These are phyloP conservation scores for Pseudoips prasinana DNA, from an alignment of 2,888 invertebrate genomes.

Conservation along the genomic window DNA sequence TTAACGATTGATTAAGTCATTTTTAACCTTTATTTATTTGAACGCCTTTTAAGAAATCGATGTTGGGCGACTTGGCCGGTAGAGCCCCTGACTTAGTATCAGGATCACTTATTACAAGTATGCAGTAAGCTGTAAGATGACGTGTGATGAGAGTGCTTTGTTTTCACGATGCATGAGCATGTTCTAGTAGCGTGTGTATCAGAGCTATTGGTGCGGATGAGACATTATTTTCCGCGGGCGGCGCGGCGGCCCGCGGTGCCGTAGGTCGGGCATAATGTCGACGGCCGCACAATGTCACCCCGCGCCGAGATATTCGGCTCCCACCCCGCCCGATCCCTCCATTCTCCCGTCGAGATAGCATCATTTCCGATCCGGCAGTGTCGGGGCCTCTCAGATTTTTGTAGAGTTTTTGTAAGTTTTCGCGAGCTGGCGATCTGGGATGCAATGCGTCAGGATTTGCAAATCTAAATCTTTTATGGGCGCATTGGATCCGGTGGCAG, in stretches of 20 bases:
- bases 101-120: no score
- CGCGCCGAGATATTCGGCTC: constrained; percentile 60
- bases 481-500: no score
- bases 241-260: constrained; percentile 48
- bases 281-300: constrained; percentile 77
- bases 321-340: constrained; percentile 32
- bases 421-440: constrained; percentile 5
- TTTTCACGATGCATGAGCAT: background rate
- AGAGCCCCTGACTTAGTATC: no score
- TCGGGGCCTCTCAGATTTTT: constrained; percentile 41
- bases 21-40: no score
- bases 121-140: no score
- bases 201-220: constrained; percentile 46
- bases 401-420: constrained; percentile 21
- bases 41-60: no score
- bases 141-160: background rate
- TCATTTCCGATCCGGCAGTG: constrained; percentile 63
- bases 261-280: constrained; percentile 77
- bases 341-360: constrained; percentile 34
- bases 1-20: no score
- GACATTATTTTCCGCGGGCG: constrained; percentile 52
- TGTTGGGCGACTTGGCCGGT: no score
- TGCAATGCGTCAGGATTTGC: constrained; percentile 2
- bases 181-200: constrained; percentile 17
- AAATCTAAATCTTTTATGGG: constrained; percentile 5